phyloP scores from a whole-genome alignment of 2,797 vertebrate species.

The Acridotheres tristis region DNA sequence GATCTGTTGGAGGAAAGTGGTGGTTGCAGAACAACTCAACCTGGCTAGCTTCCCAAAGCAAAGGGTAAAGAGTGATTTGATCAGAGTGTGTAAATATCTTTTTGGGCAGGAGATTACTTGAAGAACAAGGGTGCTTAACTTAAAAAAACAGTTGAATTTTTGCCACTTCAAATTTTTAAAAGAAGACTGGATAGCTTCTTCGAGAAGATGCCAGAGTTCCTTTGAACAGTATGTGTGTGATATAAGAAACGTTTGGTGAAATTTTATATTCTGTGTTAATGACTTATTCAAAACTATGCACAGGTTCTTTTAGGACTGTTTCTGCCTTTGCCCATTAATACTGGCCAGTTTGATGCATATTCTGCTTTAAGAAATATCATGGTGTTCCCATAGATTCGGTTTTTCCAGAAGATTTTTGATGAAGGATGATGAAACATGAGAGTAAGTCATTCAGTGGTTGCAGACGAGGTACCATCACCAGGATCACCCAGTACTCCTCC shows the following conservation, averaged over 20 bases:
- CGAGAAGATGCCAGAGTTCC: neutral
- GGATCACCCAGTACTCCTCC: neutral
- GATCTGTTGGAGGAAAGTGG: neutral
- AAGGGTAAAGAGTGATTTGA: neutral
- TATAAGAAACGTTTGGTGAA: neutral
- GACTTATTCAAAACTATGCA: neutral
- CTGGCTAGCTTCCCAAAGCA: neutral
- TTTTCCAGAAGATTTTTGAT: neutral
- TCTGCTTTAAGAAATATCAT: neutral
- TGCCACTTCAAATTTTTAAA: neutral
- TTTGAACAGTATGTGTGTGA: neutral
- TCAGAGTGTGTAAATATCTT: neutral
- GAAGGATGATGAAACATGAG: neutral
- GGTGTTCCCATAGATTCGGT: neutral
- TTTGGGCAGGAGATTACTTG: neutral
- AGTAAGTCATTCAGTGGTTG: neutral
- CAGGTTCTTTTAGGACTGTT: neutral
- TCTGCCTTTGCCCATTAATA: neutral
- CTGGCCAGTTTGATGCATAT: neutral
- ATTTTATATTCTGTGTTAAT: neutral
- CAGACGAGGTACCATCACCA: neutral
- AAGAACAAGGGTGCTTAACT: neutral
- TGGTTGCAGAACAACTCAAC: neutral
- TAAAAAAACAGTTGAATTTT: neutral
- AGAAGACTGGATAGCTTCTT: neutral